Base-by-base conservation (phyloP, 2,113 vertebrate genomes). In the Sprattus sprattus region DNA sequence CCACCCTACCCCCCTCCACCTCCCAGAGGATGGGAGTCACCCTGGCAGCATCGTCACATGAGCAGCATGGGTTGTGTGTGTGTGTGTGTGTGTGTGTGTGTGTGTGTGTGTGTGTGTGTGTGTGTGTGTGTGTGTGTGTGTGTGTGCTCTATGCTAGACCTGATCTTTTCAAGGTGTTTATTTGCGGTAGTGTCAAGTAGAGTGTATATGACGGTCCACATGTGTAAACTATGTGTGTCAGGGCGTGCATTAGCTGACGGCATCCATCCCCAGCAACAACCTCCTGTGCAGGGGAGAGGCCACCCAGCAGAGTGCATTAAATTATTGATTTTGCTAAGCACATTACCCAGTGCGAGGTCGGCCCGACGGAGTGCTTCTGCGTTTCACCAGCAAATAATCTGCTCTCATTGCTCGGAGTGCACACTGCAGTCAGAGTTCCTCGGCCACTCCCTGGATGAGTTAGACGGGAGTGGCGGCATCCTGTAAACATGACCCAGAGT, bases 281-380 rank as follows among this genome's bases (percentile, higher is more conserved):
- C 44, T 67, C 16, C 78, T 22, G 54, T 67, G 64, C 64, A 84
- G 84, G 45, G 50, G 64, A 28, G 64, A 32, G 64, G 9, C 6
- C 28, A 39, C 71, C 71, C 32, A 67, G 83, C 71, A 83, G 86
- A 88, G 87, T 85, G 44, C 86, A 90, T 86, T 92, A 4, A 88
- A 93, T 92, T 91, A 92, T 91, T 91, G 60, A 94, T 92, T 91
- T 39, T 60, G 71, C 54, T 78, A 88, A 85, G 46, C 81, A 84
- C 88, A 92, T 89, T 90, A 92, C 88, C 16, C 25, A 84, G 54
- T 82, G 85, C 54, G 32, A 88, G 83, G 85, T 67, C 18, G 78
- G 50, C 52, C 64, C 25, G 50, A 46, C 82, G 82, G 87, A 93
- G 86, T 91, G 91, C 86, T 88, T 83, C 44, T 86, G 82, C 57